A percentile compares a stretch with the other conserved stretches of the same genome.
Conservation (phyloP, 1,140 invertebrate genomes). For the Drosophila ercepeae region DNA sequence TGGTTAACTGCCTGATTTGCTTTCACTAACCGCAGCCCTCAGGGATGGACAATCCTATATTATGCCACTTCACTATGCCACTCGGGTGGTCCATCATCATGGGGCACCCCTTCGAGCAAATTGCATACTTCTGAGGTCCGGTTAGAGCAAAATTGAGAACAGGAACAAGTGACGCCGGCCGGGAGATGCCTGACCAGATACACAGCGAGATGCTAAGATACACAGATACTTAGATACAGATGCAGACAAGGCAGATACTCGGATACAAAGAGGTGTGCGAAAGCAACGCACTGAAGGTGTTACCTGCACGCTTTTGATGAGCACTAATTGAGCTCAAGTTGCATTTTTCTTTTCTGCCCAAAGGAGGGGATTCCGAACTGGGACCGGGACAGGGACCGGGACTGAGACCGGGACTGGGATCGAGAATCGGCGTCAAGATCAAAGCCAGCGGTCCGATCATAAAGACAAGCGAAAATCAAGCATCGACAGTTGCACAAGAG, state of each 20-base stretch:
- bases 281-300: conserved; percentile 81
- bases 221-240: conserved; percentile 2
- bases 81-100: conserved; percentile 63
- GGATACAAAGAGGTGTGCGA: conserved; percentile 54
- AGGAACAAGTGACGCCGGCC: conserved; percentile 56
- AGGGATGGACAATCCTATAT: conserved; percentile 13
- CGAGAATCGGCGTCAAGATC: conserved; percentile 62
- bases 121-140: conserved; percentile 53
- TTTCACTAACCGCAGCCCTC: conserved; percentile 41
- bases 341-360: conserved; percentile 68
- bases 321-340: conserved; percentile 82
- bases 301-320: conserved; percentile 82
- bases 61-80: conserved; percentile 10
- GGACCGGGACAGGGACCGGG: neutral
- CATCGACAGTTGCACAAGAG: conserved; percentile 67
- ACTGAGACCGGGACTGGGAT: neutral
- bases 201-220: conserved; percentile 7
- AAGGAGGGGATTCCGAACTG: neutral
- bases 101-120: conserved; percentile 61
- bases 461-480: conserved; percentile 79
- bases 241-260: neutral
- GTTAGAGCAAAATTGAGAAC: conserved; percentile 42
- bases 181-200: conserved; percentile 39
- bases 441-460: conserved; percentile 70
- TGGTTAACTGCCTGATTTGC: conserved; percentile 49